Evolutionary conservation across 2,113 vertebrate species (phyloP), one percentile per base, ranked within the genome.

Genomic region (Larimichthys polyactis): DNA sequence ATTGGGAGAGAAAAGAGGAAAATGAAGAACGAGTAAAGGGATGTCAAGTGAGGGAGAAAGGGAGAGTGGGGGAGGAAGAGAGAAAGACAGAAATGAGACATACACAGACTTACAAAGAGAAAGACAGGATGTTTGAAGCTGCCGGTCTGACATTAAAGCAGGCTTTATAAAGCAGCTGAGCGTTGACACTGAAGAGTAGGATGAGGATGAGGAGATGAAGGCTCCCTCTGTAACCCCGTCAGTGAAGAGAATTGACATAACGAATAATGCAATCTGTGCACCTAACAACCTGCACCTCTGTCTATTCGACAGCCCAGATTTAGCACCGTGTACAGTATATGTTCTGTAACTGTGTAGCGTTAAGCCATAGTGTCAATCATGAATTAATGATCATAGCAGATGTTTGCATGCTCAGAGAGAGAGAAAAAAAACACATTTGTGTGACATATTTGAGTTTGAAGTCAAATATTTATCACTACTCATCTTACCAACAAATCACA

Each of bases 401-500:
- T 24, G n/a, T 71, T 81, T 71, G 54, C 52, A 71, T 49, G 32
- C 12, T 19, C n/a, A 40, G 20, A 59, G n/a, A 40, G 22, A n/a
- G 10, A 32, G 27, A 27, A 27, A 52, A 78, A 70, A 75, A 73
- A 59, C 46, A 69, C 75, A 84, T 69, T 71, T 24, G 49, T 11
- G 60, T 85, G 72, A 84, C 79, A 78, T 40, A 40, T 84, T 81
- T 74, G 22, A 77, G 69, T 65, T 67, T 67, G 70, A 73, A 83
- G 70, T 80, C 70, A 85, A 74, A 78, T 69, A 87, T 80, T 79
- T 73, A 69, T 75, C 69, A 82, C 66, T 12, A 51, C 82, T 86
- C 64, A 79, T 82, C 80, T 66, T 17, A 0, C 36, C 72, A 40
- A 77, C 85, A 89, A 92, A 88, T 90, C 83, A 83, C 83, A 8